Conservation (phyloP, 2,113 vertebrate genomes). For the Uria lomvia region DNA sequence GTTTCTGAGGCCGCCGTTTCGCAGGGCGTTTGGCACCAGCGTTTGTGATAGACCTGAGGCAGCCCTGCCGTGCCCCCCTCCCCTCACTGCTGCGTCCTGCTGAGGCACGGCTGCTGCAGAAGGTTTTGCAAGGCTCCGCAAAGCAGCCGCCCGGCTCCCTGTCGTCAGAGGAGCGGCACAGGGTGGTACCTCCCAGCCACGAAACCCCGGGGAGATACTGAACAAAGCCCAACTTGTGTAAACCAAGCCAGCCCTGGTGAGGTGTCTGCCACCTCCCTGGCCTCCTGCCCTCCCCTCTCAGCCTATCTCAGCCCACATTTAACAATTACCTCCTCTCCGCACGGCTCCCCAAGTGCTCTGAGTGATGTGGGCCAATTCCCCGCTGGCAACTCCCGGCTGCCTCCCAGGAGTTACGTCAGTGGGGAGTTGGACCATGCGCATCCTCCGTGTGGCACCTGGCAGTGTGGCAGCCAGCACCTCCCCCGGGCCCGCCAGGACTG, state of each 20-base stretch:
- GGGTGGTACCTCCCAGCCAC: neutral
- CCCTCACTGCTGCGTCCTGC: rapidly evolving
- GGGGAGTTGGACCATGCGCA: neutral
- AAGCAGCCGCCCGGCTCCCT: neutral
- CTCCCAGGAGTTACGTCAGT: slow-evolving; percentile 43
- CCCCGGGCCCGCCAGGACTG: neutral
- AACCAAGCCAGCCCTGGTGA: slow-evolving; percentile 35
- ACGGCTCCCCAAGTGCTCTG: neutral
- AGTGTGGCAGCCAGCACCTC: neutral
- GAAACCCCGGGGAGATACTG: neutral
- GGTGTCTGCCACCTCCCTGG: slow-evolving; percentile 46
- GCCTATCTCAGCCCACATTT: slow-evolving; percentile 58
- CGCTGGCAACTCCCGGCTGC: slow-evolving; percentile 18
- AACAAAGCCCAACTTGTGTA: slow-evolving; percentile 51
- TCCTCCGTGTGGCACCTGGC: neutral
- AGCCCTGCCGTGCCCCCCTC: rapidly evolving
- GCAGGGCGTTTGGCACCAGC: neutral
- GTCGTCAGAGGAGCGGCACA: neutral
- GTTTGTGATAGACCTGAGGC: neutral
- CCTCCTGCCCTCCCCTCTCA: slow-evolving; percentile 33
- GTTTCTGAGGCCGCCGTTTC: neutral
- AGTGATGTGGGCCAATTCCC: slow-evolving; percentile 30
- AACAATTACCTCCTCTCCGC: slow-evolving; percentile 44
- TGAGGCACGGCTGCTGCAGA: neutral
- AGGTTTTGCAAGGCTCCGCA: neutral